A percentile compares a stretch with the other conserved stretches of the same genome.
phyloP scores from a whole-genome alignment of 2,113 vertebrate species.

The Turdus rufiventris region DNA sequence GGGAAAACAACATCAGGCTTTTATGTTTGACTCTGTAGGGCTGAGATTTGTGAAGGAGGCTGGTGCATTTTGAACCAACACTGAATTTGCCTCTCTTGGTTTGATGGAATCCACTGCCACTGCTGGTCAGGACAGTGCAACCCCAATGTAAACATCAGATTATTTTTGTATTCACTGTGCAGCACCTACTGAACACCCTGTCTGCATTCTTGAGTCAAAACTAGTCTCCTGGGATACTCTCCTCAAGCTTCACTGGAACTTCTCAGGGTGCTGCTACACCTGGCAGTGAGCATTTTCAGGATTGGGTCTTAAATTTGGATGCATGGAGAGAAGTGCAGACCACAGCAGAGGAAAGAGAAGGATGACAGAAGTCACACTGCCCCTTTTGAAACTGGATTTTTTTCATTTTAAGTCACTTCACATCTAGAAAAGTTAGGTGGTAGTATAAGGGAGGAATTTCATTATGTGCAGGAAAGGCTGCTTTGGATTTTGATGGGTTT shows the following conservation, averaged over 20 bases:
- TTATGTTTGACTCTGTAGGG: background rate
- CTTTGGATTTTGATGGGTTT: background rate
- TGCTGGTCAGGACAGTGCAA: background rate
- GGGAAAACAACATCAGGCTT: background rate
- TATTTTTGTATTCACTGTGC: background rate
- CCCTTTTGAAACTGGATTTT: background rate
- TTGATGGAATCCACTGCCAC: background rate
- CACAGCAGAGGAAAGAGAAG: background rate
- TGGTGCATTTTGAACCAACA: background rate
- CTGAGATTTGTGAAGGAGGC: background rate
- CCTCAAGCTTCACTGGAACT: background rate
- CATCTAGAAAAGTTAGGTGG: background rate
- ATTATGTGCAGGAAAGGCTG: background rate
- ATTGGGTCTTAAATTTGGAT: background rate
- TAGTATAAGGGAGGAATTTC: background rate
- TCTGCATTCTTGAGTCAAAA: background rate
- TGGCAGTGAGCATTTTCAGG: background rate
- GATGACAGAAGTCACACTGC: background rate
- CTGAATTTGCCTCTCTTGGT: background rate
- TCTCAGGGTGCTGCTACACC: background rate
- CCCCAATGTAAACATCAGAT: background rate
- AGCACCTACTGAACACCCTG: background rate
- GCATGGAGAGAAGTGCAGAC: background rate
- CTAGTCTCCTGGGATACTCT: conserved; percentile 1
- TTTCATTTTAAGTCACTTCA: background rate